Evolutionary conservation across 2,113 vertebrate species (phyloP), one percentile per base, ranked within the genome.

Genomic region (Zosterops hypoxanthus): DNA sequence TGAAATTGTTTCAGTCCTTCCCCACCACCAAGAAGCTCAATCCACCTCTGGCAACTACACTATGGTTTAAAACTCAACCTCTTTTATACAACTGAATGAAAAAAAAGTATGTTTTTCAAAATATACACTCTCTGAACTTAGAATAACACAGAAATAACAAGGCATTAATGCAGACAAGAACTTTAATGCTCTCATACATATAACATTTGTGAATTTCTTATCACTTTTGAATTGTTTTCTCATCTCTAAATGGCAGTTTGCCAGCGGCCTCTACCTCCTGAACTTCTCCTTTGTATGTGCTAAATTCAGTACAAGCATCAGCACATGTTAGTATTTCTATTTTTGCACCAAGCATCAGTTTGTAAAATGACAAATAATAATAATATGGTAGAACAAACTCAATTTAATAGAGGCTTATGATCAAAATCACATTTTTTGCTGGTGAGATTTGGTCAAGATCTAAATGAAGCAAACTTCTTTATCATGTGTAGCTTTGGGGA

Each of bases 181-280:
- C 20, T 61, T 71, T 23, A 65, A 73, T 95, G 41, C 26, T 85
- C 9, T 68, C 31, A 14, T 41, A 49, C 26, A 16, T 12, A 26
- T 20, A n/a, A 11, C 20, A 53, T 50, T 73, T 66, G 33, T 82
- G 85, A 77, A 63, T 70, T 84, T 57, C 34, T 82, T 47, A 57
- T 41, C 42, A 36, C 23, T 80, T 71, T 24, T 69, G 57, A 93
- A 65, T 84, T 78, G 69, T 89, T 96, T 92, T 80, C 78, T 88
- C 78, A 59, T 88, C 66, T 92, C 70, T 69, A 82, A 85, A 52
- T 88, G 89, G 46, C 78, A 95, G 34, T n/a, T 81, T 96, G 78
- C 91, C 71, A 80, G 63, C 17, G 59, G 50, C 15, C 39, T 82
- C 46, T 73, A 9, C 66, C 82, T 86, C 70, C 71, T 65, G 73